A percentile compares a stretch with the other conserved stretches of the same genome.
phyloP scores from a whole-genome alignment of 2,888 invertebrate genomes.

The Apantesis nais region DNA sequence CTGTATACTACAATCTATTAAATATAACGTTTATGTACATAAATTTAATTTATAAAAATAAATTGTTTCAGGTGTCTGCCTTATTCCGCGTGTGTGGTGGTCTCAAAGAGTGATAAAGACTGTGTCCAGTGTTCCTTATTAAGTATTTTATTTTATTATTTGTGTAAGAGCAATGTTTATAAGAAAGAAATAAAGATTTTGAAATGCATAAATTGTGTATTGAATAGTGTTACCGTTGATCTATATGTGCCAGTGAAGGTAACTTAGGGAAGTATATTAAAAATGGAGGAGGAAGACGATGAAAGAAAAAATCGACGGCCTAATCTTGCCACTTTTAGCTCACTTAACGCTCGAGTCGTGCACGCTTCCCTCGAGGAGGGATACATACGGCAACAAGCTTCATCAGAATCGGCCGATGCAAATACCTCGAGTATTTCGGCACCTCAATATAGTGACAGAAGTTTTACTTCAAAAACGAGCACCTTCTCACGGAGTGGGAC shows the following conservation, averaged over 20 bases:
- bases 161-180: constrained; percentile 65
- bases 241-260: constrained; percentile 56
- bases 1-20: background rate
- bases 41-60: constrained; percentile 30
- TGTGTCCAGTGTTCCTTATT: constrained; percentile 83
- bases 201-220: constrained; percentile 70
- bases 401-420: constrained; percentile 86
- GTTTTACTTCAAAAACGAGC: constrained; percentile 83
- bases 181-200: constrained; percentile 74
- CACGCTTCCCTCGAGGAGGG: constrained; percentile 76
- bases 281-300: constrained; percentile 82
- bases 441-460: constrained; percentile 78
- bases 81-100: constrained; percentile 71
- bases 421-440: constrained; percentile 81
- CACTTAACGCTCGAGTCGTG: constrained; percentile 69
- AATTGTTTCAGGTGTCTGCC: constrained; percentile 81
- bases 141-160: constrained; percentile 70
- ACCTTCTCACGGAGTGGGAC: constrained; percentile 85
- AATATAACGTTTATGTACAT: background rate
- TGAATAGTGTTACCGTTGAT: constrained; percentile 69
- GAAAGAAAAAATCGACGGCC: constrained; percentile 70
- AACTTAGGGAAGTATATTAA: constrained; percentile 43
- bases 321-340: constrained; percentile 72
- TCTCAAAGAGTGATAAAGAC: constrained; percentile 83
- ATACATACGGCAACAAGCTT: constrained; percentile 74